Conservation (phyloP, 2,113 vertebrate species). For the Danio rerio region GRCz12tu NC_133185.1:39916501-39917000, state of each 20-base stretch:
- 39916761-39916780: not conserved
- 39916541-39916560: not conserved
- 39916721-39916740: not conserved
- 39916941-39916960: not conserved
- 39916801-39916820: slow-evolving; percentile 19
- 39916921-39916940: not conserved
- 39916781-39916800: slow-evolving; percentile 21
- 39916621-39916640: not conserved
- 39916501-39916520: too few relatives aligned
- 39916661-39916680: slow-evolving; percentile 35
- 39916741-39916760: slow-evolving; percentile 9
- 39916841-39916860: not conserved
- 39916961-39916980: not conserved
- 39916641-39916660: not conserved
- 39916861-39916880: not conserved
- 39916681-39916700: slow-evolving; percentile 21
- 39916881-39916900: not conserved
- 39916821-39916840: slow-evolving; percentile 7
- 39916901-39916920: slow-evolving; percentile 2
- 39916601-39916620: not conserved
- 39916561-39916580: not conserved
- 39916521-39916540: not conserved
- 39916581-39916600: not conserved
- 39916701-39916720: not conserved
- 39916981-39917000: not conserved